phyloP scores from a whole-genome alignment of 2,797 vertebrate genomes.

The Australoheros facetus region DNA sequence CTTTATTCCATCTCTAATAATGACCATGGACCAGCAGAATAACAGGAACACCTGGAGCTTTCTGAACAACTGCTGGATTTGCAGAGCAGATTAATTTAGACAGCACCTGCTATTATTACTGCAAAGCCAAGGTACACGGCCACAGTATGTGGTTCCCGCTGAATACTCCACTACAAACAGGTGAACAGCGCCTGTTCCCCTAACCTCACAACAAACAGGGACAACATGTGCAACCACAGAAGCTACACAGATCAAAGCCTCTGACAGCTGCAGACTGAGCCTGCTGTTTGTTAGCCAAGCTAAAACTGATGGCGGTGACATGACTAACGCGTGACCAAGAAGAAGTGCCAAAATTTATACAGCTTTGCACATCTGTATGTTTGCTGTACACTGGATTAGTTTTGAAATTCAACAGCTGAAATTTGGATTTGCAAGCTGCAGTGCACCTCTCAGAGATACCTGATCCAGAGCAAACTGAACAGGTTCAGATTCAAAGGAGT shows the following conservation, averaged over 20 bases:
- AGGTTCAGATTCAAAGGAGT: not conserved
- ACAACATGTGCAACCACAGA: slow-evolving; percentile 1
- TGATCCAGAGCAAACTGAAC: not conserved
- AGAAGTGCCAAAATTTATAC: not conserved
- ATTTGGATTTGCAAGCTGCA: not conserved
- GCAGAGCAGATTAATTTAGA: fast-evolving
- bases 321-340: not conserved
- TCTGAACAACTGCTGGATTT: not conserved
- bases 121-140: not conserved
- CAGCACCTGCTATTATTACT: not conserved
- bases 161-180: not conserved
- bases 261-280: not conserved
- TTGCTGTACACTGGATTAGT: not conserved
- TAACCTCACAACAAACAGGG: not conserved
- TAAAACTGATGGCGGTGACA: not conserved
- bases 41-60: not conserved
- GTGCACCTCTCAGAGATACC: not conserved
- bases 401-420: slow-evolving; percentile 8
- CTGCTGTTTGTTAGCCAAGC: not conserved
- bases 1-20: not conserved
- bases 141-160: not conserved
- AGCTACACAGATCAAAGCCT: slow-evolving; percentile 2
- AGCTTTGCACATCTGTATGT: not conserved
- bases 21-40: not conserved
- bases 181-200: not conserved